Conservation (phyloP, 2,888 invertebrate species). For the Xestobium rufovillosum region DNA sequence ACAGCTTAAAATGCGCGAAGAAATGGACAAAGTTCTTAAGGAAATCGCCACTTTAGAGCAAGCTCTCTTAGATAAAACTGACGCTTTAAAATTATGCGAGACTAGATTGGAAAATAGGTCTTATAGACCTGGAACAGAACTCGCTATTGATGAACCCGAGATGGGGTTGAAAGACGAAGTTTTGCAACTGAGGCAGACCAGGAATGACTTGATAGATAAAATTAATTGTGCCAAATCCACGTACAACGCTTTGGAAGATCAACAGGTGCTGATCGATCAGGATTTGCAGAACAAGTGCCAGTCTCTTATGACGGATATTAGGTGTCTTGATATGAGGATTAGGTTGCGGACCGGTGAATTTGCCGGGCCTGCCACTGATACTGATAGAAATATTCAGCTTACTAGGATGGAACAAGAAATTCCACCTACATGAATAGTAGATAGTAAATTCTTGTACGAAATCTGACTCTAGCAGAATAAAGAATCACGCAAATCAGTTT, state of each 20-base stretch:
- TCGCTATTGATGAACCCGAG: slow-evolving; percentile 67
- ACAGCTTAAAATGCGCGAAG: slow-evolving; percentile 68
- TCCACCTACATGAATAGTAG: slow-evolving; percentile 32
- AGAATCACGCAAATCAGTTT: too few relatives aligned
- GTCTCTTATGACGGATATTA: slow-evolving; percentile 66
- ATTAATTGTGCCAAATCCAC: slow-evolving; percentile 64
- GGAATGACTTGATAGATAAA: slow-evolving; percentile 57
- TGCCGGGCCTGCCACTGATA: slow-evolving; percentile 53
- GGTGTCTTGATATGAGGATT: slow-evolving; percentile 64
- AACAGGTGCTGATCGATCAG: slow-evolving; percentile 57
- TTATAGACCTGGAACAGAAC: slow-evolving; percentile 65
- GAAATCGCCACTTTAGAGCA: slow-evolving; percentile 72
- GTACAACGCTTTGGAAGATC: slow-evolving; percentile 65
- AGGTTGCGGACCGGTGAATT: slow-evolving; percentile 42
- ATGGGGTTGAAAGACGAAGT: slow-evolving; percentile 67
- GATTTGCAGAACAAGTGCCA: slow-evolving; percentile 70
- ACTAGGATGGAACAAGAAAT: slow-evolving; percentile 63
- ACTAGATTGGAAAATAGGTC: slow-evolving; percentile 71
- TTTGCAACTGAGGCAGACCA: slow-evolving; percentile 58
- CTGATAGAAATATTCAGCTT: slow-evolving; percentile 64
- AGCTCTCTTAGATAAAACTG: slow-evolving; percentile 66
- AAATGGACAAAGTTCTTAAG: slow-evolving; percentile 70
- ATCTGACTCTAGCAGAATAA: too few relatives aligned
- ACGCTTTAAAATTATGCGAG: slow-evolving; percentile 75
- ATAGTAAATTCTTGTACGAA: too few relatives aligned